These are phyloP conservation scores for Calameuta pallipes DNA, from an alignment of 2,888 invertebrate genomes.

Conservation along the genomic window DNA sequence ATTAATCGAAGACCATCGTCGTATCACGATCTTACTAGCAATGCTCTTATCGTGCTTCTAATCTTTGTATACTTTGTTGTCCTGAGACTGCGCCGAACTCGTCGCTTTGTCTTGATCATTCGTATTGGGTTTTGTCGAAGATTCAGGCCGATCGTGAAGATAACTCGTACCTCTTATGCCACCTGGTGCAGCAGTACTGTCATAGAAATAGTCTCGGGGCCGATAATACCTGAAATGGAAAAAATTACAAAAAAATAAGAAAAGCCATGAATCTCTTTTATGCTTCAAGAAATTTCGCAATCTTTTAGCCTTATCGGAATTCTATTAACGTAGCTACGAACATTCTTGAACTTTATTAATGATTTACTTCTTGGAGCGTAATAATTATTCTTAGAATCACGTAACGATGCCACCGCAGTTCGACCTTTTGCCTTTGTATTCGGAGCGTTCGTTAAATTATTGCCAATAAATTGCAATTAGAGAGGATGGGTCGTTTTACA, in stretches of 20 bases:
- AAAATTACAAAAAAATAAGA: not conserved
- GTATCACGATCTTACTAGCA: constrained; percentile 6
- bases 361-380: not conserved
- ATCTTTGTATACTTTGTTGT: constrained; percentile 56
- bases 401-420: not conserved
- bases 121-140: constrained; percentile 52
- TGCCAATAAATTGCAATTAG: not conserved
- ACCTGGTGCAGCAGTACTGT: constrained; percentile 55
- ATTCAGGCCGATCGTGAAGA: constrained; percentile 54
- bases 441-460: not conserved
- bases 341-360: not conserved
- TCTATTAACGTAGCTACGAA: not conserved
- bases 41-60: constrained; percentile 25
- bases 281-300: not conserved
- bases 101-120: constrained; percentile 53
- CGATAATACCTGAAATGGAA: constrained; percentile 50
- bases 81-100: constrained; percentile 51
- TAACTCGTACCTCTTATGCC: constrained; percentile 53
- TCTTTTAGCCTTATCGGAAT: not conserved
- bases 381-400: not conserved
- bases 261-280: not conserved
- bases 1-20: not conserved
- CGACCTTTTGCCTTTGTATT: not conserved
- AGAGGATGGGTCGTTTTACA: not conserved
- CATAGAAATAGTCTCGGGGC: constrained; percentile 58